Evolutionary conservation across 2,113 vertebrate genomes (phyloP).

Genomic region (Monopterus albus): DNA sequence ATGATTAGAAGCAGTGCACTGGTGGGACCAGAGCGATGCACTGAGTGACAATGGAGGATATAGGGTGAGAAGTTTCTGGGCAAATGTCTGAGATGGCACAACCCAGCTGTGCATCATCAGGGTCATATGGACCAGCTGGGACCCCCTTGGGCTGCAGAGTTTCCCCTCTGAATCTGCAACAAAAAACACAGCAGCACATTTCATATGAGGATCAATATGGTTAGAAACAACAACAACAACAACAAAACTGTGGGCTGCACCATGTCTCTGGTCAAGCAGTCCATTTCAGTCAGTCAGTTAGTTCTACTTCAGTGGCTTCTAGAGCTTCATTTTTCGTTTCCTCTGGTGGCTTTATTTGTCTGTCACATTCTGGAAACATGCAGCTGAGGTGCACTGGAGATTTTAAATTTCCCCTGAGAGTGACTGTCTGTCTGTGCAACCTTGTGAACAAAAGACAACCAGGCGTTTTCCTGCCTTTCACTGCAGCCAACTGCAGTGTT

Average conservation of each 20-base stretch:
- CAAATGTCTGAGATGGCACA: constrained; percentile 81
- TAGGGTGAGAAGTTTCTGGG: constrained; percentile 82
- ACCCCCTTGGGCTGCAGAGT: constrained; percentile 67
- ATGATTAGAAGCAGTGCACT: constrained; percentile 45
- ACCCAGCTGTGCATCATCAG: constrained; percentile 88
- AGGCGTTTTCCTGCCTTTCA: no score
- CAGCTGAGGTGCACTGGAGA: not conserved
- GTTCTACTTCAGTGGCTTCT: not conserved
- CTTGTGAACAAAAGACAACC: not conserved
- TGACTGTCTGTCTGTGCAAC: not conserved
- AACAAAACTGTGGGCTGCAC: not conserved
- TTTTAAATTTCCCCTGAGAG: not conserved
- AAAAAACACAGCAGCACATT: constrained; percentile 15
- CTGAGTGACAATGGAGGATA: constrained; percentile 75
- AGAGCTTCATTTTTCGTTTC: not conserved
- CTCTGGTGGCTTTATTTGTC: not conserved
- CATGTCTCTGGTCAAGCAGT: not conserved
- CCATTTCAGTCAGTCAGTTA: not conserved
- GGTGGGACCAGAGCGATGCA: not conserved
- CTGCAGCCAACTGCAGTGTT: no score
- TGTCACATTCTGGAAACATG: not conserved
- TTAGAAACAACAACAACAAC: constrained; percentile 5
- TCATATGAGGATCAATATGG: not conserved
- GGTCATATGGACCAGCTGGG: constrained; percentile 82
- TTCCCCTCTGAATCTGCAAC: constrained; percentile 81